Conservation (phyloP, 1,140 invertebrate genomes). For the Drosophila tropicalis region DNA sequence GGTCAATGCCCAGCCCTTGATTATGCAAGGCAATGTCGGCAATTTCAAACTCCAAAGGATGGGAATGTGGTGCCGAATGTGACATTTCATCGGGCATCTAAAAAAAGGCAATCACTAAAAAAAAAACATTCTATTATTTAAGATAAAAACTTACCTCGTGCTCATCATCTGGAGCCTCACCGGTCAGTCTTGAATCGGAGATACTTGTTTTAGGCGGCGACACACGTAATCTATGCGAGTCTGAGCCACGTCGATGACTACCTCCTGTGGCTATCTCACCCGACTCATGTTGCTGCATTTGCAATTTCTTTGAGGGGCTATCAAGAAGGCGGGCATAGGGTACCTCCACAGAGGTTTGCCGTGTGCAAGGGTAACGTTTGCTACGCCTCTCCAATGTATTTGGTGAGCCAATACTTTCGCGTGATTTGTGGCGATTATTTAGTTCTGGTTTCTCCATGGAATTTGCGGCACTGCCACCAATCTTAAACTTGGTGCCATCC, state of each 20-base stretch:
- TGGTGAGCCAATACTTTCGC: slow-evolving; percentile 79
- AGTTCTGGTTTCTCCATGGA: slow-evolving; percentile 70
- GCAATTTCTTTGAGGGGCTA: slow-evolving; percentile 83
- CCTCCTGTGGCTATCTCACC: slow-evolving; percentile 80
- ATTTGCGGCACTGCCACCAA: slow-evolving; percentile 49
- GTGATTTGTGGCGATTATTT: slow-evolving; percentile 61
- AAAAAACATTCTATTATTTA: not conserved
- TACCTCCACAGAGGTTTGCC: slow-evolving; percentile 86
- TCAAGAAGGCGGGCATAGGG: slow-evolving; percentile 91
- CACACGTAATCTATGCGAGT: slow-evolving; percentile 86
- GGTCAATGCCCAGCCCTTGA: slow-evolving; percentile 48
- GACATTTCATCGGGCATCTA: slow-evolving; percentile 84
- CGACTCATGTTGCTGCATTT: slow-evolving; percentile 66
- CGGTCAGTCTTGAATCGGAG: slow-evolving; percentile 92
- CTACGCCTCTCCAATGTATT: slow-evolving; percentile 75
- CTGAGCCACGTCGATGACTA: slow-evolving; percentile 85
- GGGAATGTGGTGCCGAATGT: slow-evolving; percentile 83
- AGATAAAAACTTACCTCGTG: slow-evolving; percentile 52
- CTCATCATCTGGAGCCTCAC: slow-evolving; percentile 84
- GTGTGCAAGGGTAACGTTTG: slow-evolving; percentile 74
- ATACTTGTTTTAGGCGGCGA: slow-evolving; percentile 87
- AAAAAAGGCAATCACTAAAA: not conserved
- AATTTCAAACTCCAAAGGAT: slow-evolving; percentile 82
- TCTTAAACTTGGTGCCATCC: slow-evolving; percentile 71
- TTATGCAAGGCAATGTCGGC: slow-evolving; percentile 69